Evolutionary conservation across 2,113 vertebrate genomes (phyloP), one percentile per base, ranked within the genome.

Genomic region (Notarius lentiginosus): DNA sequence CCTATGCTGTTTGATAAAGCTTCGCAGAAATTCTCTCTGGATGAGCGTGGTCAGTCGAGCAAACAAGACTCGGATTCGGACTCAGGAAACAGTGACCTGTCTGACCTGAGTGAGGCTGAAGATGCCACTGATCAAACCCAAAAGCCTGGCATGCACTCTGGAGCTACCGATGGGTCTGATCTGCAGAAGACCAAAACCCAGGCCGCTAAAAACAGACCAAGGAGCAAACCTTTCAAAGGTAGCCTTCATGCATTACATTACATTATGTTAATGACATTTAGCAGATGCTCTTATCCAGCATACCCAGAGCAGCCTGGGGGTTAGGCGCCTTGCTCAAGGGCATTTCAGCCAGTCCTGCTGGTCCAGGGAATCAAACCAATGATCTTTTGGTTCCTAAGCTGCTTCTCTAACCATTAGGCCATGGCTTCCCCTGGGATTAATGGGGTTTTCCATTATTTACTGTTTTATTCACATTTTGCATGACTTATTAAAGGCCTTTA

Each of bases 211-310:
- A 93, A 96, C 90, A 96, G 98, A 41, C 97, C 97, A 55, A 97
- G 98, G 90, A 99, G 96, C 86, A 97, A 97, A 87, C 97, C 98
- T 83, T 93, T 99, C 86, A 99, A 99, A 98, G 98, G 98, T 99
- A 94, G 94, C 92, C 27, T 2, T 27, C 7, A 3, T 79, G 20
- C 11, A 58, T 85, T 11, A 49, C 24, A 41, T 41, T 41, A 41
- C 34, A 41, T 3, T 41, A 41, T 0, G 3, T 41, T 41, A 41
- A 41, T 41, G 41, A 41, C 41, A 4, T 41, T 41, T 41, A 41
- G 41, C 41, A 41, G 41, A 41, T 41, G 41, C 41, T 41, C 41
- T 41, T 41, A 41, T 4, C 41, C 41, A 41, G 41, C 4, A 4
- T 41, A 41, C 41, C 41, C 41, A 41, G 41, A 41, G 41, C 41